Evolutionary conservation across 2,888 invertebrate genomes (phyloP).

Genomic region (Phoronis australis): DNA sequence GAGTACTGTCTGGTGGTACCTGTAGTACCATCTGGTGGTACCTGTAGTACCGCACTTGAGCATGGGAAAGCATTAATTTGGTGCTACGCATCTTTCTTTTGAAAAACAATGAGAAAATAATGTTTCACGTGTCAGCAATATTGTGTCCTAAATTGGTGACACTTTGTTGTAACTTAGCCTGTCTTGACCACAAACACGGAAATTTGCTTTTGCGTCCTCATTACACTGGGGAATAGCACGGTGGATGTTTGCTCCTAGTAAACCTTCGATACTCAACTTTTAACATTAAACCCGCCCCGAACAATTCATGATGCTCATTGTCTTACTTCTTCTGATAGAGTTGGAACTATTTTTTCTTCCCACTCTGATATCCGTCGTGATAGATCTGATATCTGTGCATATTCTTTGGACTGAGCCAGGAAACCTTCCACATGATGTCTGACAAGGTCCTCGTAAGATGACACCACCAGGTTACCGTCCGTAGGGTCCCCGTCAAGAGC

Average conservation of each 20-base stretch:
- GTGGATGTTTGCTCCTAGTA: not conserved
- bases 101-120: not conserved
- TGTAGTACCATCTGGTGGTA: too few relatives aligned
- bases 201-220: not conserved
- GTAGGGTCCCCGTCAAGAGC: too few relatives aligned
- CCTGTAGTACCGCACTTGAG: too few relatives aligned
- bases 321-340: constrained; percentile 54
- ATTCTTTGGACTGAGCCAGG: constrained; percentile 41
- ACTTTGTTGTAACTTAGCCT: not conserved
- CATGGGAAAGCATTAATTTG: too few relatives aligned
- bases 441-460: constrained; percentile 49
- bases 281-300: too few relatives aligned
- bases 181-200: not conserved
- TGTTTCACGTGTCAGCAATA: too few relatives aligned
- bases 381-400: constrained; percentile 53
- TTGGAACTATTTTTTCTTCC: constrained; percentile 60
- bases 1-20: too few relatives aligned
- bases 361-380: constrained; percentile 59
- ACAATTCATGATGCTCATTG: too few relatives aligned
- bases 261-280: too few relatives aligned
- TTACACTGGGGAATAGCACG: not conserved
- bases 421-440: constrained; percentile 46
- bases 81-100: too few relatives aligned
- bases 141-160: too few relatives aligned
- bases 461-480: too few relatives aligned